Percentiles rank a stretch among this genome's conserved stretches.
phyloP scores from a whole-genome alignment of 2,113 vertebrate species.

The Bubo blakistoni region DNA sequence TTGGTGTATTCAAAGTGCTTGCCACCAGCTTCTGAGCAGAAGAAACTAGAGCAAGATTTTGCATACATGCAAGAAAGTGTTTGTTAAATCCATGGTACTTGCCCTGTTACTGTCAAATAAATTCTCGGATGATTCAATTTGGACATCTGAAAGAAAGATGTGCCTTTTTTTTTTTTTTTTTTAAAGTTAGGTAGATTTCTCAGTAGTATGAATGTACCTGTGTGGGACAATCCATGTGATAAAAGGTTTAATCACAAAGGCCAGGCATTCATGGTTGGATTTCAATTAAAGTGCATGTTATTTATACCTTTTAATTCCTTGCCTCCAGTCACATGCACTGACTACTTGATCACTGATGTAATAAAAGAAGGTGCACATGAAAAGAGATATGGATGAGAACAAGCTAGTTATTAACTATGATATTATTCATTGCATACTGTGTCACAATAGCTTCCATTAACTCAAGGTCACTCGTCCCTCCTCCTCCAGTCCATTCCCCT shows the following conservation, averaged over 20 bases:
- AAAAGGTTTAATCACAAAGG: slow-evolving; percentile 30
- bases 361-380: neutral
- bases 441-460: neutral
- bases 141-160: neutral
- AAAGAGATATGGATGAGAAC: neutral
- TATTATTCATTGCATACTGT: neutral
- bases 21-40: neutral
- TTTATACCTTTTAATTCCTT: slow-evolving; percentile 48
- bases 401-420: neutral
- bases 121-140: neutral
- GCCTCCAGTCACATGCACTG: neutral
- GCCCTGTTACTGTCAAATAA: neutral
- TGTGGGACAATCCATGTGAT: neutral
- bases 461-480: slow-evolving; percentile 1
- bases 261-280: neutral
- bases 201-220: neutral
- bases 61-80: fast-evolving
- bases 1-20: neutral
- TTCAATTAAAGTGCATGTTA: slow-evolving; percentile 38
- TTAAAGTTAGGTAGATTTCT: neutral
- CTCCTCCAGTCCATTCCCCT: neutral
- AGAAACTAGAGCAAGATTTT: neutral
- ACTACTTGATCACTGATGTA: neutral
- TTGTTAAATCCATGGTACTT: neutral
- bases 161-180: neutral